These are phyloP conservation scores for Tuta absoluta DNA, from an alignment of 2,888 invertebrate species.

Conservation along the genomic window DNA sequence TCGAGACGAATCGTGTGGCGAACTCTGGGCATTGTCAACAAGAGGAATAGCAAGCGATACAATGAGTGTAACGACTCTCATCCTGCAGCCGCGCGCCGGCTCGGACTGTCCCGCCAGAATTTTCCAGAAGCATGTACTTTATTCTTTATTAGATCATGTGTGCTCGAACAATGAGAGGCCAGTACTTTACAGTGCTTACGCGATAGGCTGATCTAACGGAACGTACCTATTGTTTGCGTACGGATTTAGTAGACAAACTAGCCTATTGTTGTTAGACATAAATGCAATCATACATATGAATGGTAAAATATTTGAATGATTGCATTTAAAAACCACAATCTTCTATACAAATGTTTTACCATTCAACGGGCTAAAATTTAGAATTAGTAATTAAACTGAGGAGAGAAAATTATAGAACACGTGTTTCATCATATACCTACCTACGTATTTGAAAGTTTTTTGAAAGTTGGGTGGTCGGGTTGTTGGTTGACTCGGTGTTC, in stretches of 20 bases:
- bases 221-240: background rate
- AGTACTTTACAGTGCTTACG: background rate
- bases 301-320: too few species aligned
- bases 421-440: too few species aligned
- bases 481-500: too few species aligned
- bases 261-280: background rate
- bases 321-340: too few species aligned
- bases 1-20: conserved; percentile 4
- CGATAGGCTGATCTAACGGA: background rate
- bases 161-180: conserved; percentile 12
- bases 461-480: too few species aligned
- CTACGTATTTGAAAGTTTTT: too few species aligned
- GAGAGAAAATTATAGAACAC: too few species aligned
- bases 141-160: conserved; percentile 23
- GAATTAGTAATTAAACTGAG: too few species aligned
- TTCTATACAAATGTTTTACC: too few species aligned
- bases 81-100: conserved; percentile 60
- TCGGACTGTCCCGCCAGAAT: conserved; percentile 65
- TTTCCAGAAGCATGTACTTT: conserved; percentile 60
- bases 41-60: conserved; percentile 38
- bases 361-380: too few species aligned
- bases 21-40: conserved; percentile 14
- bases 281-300: too few species aligned
- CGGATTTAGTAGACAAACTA: background rate
- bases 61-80: conserved; percentile 66